Evolutionary conservation across 2,113 vertebrate species (phyloP), one percentile per base, ranked within the genome.

Genomic region (Sapayoa aenigma): DNA sequence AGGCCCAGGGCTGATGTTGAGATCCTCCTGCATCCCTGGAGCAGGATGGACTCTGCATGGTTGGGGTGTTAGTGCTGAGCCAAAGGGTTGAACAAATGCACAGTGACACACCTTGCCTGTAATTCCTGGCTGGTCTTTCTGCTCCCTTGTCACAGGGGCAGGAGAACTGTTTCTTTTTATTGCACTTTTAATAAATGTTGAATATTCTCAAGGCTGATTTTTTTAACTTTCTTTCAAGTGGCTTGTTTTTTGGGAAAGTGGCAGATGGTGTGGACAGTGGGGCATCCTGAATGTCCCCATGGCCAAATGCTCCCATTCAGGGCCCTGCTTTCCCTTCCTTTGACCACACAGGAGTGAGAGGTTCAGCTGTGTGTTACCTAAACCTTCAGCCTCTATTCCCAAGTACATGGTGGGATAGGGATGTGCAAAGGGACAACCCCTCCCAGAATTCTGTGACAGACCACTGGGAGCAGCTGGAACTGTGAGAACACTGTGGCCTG

Each of bases 181-280:
- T 95, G 95, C 95, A 96, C 94, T 96, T 96, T 95, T 80, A 96
- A 91, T 95, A 95, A 95, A 95, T 55, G 72, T 86, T 63, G 37
- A 50, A 31, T 92, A 88, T 91, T 92, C 83, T 75, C 33, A 24
- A 79, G 53, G 58, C 39, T 28, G 46, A 9, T 7, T 16, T 27
- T n/a, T 41, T 50, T 6, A 11, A 11, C 19, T 47, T 62, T 46
- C 50, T 35, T 80, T 9, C 5, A 49, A 84, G 59, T 12, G 12
- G 6, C 59, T 91, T 49, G 59, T 14, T 44, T 28, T 78, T 31
- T 37, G 3, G 83, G 56, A 18, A 23, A 18, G 33, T 6, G 59
- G 9, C 52, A 41, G 47, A 11, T 4, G 1, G 12, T 49, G 76
- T 17, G 85, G 72, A 11, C 28, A 55, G 10, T 5, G 21, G 63